These are phyloP conservation scores for Muricea muricata DNA, from an alignment of 92 coral and sea anemone genomes.

Conservation along the genomic window DNA sequence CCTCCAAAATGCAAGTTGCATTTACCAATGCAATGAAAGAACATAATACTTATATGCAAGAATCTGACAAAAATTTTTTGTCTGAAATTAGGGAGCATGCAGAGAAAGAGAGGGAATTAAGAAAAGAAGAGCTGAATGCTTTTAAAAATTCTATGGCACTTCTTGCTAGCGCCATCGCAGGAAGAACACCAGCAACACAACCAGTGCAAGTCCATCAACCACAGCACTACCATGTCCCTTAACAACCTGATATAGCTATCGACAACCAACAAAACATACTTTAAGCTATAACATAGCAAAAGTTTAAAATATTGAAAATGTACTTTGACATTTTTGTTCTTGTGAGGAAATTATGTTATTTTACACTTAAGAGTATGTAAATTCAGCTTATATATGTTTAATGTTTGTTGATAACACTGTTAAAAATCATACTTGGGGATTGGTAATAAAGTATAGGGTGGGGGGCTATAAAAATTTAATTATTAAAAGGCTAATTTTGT, in stretches of 20 bases:
- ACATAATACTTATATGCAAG: slow-evolving; percentile 10
- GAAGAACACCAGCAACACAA: background rate
- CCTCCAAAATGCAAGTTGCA: slow-evolving; percentile 30
- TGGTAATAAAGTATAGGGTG: too few relatives aligned
- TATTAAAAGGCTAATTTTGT: too few relatives aligned
- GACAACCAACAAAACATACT: slow-evolving; percentile 26
- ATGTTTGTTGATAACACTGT: too few relatives aligned
- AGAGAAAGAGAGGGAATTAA: slow-evolving; percentile 37
- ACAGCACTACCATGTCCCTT: background rate
- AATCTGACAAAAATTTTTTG: slow-evolving; percentile 23
- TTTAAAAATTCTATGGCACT: slow-evolving; percentile 42
- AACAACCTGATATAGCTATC: background rate
- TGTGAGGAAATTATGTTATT: too few relatives aligned
- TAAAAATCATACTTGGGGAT: too few relatives aligned
- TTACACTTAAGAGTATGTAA: too few relatives aligned
- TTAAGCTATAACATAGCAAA: background rate
- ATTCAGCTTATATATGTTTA: too few relatives aligned
- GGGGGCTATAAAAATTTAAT: too few relatives aligned
- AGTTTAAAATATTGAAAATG: too few relatives aligned
- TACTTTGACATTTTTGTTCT: background rate
- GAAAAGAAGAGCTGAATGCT: slow-evolving; percentile 37
- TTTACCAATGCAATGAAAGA: slow-evolving; percentile 33
- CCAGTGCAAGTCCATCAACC: background rate
- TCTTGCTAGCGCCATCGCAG: slow-evolving; percentile 50
- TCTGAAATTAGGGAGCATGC: slow-evolving; percentile 19